These are phyloP conservation scores for Hybos culiciformis DNA, from an alignment of 2,888 invertebrate genomes.

Conservation along the genomic window DNA sequence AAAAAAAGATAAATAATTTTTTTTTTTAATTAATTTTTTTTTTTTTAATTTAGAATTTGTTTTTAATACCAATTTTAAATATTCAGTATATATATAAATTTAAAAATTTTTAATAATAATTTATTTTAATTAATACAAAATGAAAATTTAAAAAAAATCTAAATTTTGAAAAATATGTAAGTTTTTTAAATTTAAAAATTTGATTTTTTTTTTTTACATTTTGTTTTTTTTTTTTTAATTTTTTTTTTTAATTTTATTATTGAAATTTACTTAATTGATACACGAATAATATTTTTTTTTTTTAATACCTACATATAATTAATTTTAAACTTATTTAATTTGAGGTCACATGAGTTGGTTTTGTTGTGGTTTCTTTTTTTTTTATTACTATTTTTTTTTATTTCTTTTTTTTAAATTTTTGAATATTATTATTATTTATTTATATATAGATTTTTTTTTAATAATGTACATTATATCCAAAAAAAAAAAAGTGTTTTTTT, in stretches of 20 bases:
- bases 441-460: too few relatives aligned
- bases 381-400: constrained; percentile 18
- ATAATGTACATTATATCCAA: too few relatives aligned
- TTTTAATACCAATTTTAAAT: constrained; percentile 2
- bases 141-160: neutral
- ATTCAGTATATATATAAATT: too few relatives aligned
- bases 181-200: constrained; percentile 1
- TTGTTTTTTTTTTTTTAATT: constrained; percentile 2
- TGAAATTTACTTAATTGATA: constrained; percentile 15
- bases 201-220: neutral
- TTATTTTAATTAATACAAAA: neutral
- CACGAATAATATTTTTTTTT: constrained; percentile 10
- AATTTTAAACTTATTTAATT: constrained; percentile 31
- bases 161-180: neutral
- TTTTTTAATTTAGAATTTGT: neutral
- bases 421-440: too few relatives aligned
- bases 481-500: too few relatives aligned
- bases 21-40: neutral
- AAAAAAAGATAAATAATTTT: neutral
- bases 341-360: constrained; percentile 41
- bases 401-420: constrained; percentile 16
- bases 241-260: constrained; percentile 12
- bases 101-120: constrained; percentile 3
- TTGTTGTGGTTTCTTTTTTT: constrained; percentile 31
- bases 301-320: constrained; percentile 15